phyloP scores from a whole-genome alignment of 2,888 invertebrate genomes.

The Campaea margaritaria region DNA sequence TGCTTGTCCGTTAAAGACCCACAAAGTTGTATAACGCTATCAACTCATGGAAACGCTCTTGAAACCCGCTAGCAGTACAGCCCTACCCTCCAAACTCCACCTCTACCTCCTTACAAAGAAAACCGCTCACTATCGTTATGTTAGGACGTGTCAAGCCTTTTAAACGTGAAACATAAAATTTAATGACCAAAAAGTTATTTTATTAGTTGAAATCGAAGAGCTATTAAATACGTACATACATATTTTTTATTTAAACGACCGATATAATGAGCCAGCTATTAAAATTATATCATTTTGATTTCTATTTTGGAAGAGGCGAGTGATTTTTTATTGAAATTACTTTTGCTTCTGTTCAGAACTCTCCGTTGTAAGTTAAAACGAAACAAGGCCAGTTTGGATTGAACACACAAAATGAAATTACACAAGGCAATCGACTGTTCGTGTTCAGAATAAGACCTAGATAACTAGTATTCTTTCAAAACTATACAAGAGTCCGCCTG shows the following conservation, averaged over 20 bases:
- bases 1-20: no score
- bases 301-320: slow-evolving; percentile 1
- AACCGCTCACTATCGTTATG: slow-evolving; percentile 57
- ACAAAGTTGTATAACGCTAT: no score
- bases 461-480: no score
- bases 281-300: slow-evolving; percentile 20
- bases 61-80: slow-evolving; percentile 40
- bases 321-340: slow-evolving; percentile 14
- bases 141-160: slow-evolving; percentile 61
- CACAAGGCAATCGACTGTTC: no score
- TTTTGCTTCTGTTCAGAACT: slow-evolving; percentile 16
- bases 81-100: slow-evolving; percentile 28
- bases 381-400: no score
- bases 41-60: neutral
- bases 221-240: slow-evolving; percentile 38
- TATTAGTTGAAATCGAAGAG: slow-evolving; percentile 44
- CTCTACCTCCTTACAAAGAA: slow-evolving; percentile 55
- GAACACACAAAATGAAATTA: no score
- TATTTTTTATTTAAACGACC: slow-evolving; percentile 33
- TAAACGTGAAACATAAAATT: slow-evolving; percentile 56
- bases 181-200: slow-evolving; percentile 54
- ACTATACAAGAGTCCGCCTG: no score
- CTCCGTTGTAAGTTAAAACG: no score
- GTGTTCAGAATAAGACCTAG: no score
- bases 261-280: slow-evolving; percentile 27